phyloP scores from a whole-genome alignment of 2,113 vertebrate species.

The Anguilla rostrata region DNA sequence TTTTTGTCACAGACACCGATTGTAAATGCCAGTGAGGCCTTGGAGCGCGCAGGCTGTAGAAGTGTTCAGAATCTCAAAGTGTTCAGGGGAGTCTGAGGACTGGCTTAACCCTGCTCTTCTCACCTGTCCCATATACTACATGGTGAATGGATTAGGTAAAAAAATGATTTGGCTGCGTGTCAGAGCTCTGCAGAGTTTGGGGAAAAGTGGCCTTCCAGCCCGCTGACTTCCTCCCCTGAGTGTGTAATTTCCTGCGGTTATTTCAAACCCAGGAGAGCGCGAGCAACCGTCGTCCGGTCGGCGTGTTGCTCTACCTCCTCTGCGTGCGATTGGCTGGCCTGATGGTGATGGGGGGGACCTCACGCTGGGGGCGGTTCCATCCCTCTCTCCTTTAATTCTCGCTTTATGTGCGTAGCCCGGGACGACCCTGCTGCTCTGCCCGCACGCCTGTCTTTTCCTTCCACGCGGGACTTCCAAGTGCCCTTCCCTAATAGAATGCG shows the following conservation, averaged over 20 bases:
- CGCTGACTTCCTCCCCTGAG: neutral
- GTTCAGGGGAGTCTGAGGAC: neutral
- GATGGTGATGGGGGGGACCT: neutral
- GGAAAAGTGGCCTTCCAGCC: neutral
- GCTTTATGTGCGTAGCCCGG: neutral
- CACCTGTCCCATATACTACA: neutral
- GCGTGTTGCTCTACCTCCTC: neutral
- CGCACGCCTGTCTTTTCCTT: conserved; percentile 28
- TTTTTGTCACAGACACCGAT: neutral
- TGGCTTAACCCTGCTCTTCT: neutral
- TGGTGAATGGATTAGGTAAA: neutral
- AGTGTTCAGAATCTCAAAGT: neutral
- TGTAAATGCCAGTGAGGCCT: neutral
- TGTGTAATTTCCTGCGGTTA: neutral
- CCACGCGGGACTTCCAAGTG: neutral
- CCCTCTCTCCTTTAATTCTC: neutral
- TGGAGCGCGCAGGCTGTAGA: neutral
- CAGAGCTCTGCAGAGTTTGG: neutral
- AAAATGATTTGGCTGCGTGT: neutral
- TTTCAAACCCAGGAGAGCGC: neutral
- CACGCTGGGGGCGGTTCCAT: neutral
- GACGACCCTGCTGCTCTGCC: neutral
- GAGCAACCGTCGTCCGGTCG: neutral
- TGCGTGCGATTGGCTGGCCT: neutral
- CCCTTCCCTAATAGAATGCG: conserved; percentile 24